A percentile compares a stretch with the other conserved stretches of the same genome.
These are phyloP conservation scores for Agraylea sexmaculata DNA, from an alignment of 1,140 invertebrate genomes.

Conservation along the genomic window DNA sequence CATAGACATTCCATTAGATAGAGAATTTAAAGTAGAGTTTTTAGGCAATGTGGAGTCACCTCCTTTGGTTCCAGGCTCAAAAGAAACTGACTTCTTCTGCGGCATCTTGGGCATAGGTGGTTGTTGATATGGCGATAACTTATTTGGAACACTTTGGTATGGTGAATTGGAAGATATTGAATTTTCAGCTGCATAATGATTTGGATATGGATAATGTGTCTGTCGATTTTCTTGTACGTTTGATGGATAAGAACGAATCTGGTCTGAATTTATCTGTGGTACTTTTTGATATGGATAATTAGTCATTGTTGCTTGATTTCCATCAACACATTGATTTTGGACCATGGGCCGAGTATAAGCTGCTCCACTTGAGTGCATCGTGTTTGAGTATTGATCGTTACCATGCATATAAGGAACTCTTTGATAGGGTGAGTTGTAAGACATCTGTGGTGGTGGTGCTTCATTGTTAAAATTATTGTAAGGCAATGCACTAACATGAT, in stretches of 20 bases:
- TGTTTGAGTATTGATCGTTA: constrained; percentile 8
- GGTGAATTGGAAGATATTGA: constrained; percentile 11
- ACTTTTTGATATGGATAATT: constrained; percentile 17
- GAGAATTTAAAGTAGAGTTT: constrained; percentile 28
- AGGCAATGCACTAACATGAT: too few relatives aligned
- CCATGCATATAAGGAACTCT: constrained; percentile 23
- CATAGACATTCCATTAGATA: constrained; percentile 17
- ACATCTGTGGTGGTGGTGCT: constrained; percentile 26
- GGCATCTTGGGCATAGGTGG: constrained; percentile 40
- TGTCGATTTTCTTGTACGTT: constrained; percentile 19
- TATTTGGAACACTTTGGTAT: constrained; percentile 21
- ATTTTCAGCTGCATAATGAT: constrained; percentile 13
- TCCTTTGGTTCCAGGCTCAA: constrained; percentile 52
- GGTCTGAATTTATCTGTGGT: constrained; percentile 12
- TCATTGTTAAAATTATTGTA: too few relatives aligned
- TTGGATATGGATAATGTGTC: constrained; percentile 16
- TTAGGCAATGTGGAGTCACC: constrained; percentile 42
- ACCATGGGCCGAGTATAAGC: constrained; percentile 11
- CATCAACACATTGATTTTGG: constrained; percentile 16
- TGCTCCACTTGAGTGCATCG: too few relatives aligned
- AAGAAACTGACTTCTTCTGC: constrained; percentile 53
- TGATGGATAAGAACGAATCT: constrained; percentile 18
- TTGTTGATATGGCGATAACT: constrained; percentile 38
- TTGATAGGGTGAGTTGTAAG: constrained; percentile 24
- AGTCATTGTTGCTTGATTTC: neutral